Evolutionary conservation across 2,888 invertebrate genomes (phyloP), one percentile per base, ranked within the genome.

Genomic region (Boloria euphrosyne): DNA sequence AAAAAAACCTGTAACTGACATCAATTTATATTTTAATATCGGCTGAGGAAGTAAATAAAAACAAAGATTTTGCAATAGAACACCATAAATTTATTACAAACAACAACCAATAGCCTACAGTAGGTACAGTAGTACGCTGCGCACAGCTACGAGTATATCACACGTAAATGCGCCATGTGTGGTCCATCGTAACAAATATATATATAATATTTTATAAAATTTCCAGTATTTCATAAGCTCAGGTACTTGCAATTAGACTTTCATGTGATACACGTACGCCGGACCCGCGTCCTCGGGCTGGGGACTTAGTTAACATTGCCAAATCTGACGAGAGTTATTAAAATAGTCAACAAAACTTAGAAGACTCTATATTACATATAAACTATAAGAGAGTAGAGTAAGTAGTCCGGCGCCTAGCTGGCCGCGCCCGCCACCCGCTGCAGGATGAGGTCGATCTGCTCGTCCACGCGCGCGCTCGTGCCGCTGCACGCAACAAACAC

Each of bases 391-490:
- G n/a, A n/a, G n/a, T n/a, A n/a, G n/a, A n/a, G n/a, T n/a, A n/a
- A n/a, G n/a, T n/a, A n/a, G n/a, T n/a, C 13, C 13, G 47, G 13
- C 58, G 57, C 62, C 73, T 66, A 69, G 62, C 66, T 60, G 49
- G 66, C 61, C 59, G 87, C 68, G 53, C 65, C 22, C 46, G 59
- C 87, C 66, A 90, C 70, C 81, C 94, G 95, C 80, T 94, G 93
- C 86, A 94, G 93, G 74, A 97, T 95, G 76, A 95, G 93, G 73
- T 96, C 95, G 75, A 98, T 95, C 74, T 97, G 93, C 76, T 95
- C 95, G 87, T 98, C 97, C 69, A 97, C 93, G 75, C 97, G 94
- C 74, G 94, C 93, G 69, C 97, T 97, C 67, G 94, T 94, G 50
- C 97, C 97, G 67, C 91, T 92, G 88, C 27, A 52, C n/a, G 7